Conservation (phyloP, 2,888 invertebrate species). For the Bellardia pandia region DNA sequence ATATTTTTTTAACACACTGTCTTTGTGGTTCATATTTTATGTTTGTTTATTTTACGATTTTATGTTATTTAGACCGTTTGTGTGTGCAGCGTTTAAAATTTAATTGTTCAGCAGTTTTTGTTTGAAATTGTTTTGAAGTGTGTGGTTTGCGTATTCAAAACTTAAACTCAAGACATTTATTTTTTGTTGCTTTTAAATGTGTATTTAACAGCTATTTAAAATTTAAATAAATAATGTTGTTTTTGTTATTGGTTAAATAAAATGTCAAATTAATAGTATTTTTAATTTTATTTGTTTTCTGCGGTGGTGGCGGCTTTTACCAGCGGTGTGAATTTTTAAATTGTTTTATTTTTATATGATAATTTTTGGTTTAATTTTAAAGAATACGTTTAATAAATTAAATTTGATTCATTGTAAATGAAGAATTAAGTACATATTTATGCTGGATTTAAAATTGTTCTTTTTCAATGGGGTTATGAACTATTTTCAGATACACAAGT, state of each 20-base stretch:
- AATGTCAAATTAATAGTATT: slow-evolving; percentile 55
- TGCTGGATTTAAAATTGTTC: not conserved
- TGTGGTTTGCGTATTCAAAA: slow-evolving; percentile 21
- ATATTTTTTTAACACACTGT: slow-evolving; percentile 23
- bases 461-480: not conserved
- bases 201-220: slow-evolving; percentile 52
- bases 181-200: slow-evolving; percentile 26
- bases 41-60: slow-evolving; percentile 22
- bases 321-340: not conserved
- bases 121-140: slow-evolving; percentile 3
- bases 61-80: slow-evolving; percentile 20
- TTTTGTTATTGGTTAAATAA: slow-evolving; percentile 56
- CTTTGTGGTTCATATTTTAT: not conserved
- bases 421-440: not conserved
- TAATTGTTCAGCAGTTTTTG: slow-evolving; percentile 1
- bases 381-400: not conserved
- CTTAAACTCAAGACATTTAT: slow-evolving; percentile 22
- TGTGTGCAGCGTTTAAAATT: slow-evolving; percentile 17
- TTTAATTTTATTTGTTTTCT: slow-evolving; percentile 24
- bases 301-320: not conserved
- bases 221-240: slow-evolving; percentile 49
- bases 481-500: not conserved
- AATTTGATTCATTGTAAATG: not conserved
- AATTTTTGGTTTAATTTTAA: not conserved
- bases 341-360: not conserved